Conservation (phyloP, 1,140 invertebrate genomes). For the Agraylea sexmaculata region DNA sequence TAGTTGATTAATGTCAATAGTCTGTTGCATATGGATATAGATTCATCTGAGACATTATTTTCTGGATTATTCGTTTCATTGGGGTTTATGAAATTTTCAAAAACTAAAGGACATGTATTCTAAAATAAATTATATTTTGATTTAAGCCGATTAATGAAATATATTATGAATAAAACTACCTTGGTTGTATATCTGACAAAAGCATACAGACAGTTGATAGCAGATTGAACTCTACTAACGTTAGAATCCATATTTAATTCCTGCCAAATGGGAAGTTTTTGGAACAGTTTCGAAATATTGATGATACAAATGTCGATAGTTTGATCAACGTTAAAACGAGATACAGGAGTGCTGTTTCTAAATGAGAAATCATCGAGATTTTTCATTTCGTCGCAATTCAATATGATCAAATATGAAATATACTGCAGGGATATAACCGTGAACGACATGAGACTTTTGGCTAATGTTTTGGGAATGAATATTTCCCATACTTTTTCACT, state of each 20-base stretch:
- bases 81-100: conserved; percentile 28
- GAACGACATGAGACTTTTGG: conserved; percentile 33
- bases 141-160: too few species aligned
- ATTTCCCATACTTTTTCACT: conserved; percentile 32
- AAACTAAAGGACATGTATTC: conserved; percentile 32
- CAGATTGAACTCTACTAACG: conserved; percentile 32
- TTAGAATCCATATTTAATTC: conserved; percentile 34
- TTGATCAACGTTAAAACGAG: conserved; percentile 11
- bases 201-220: conserved; percentile 35
- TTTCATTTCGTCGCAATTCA: conserved; percentile 26
- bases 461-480: conserved; percentile 27
- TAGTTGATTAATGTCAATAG: neutral
- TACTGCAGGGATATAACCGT: conserved; percentile 38
- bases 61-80: too few species aligned
- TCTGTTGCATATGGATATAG: too few species aligned
- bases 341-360: conserved; percentile 11
- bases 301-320: conserved; percentile 22
- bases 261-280: conserved; percentile 30
- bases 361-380: conserved; percentile 30
- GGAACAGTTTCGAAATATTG: conserved; percentile 32
- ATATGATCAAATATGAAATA: conserved; percentile 37
- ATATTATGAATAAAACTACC: conserved; percentile 20
- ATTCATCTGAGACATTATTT: neutral
- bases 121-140: conserved; percentile 12
- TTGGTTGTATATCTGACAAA: conserved; percentile 35